Percentiles rank a stretch among this genome's conserved stretches.
Evolutionary conservation across 2,888 invertebrate species (phyloP).

Genomic region (Acrocyrtus sp.): DNA sequence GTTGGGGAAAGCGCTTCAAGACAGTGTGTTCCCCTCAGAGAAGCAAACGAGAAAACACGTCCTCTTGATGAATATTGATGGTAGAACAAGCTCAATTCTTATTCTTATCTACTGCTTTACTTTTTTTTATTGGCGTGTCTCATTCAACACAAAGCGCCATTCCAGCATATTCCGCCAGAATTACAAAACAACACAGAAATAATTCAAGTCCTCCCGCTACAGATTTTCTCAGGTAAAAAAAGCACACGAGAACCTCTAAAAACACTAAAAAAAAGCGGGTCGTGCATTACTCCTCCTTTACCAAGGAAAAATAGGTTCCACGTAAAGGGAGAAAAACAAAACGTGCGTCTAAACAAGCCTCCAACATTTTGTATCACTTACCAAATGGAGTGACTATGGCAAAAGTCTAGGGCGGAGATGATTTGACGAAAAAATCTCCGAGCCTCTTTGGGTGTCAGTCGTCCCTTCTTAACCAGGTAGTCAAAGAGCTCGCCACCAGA

Average conservation of each 20-base stretch:
- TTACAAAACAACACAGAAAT: too few species aligned
- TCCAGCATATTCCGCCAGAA: too few species aligned
- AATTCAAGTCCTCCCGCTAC: too few species aligned
- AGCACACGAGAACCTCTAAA: too few species aligned
- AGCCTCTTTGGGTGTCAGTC: constrained; percentile 97
- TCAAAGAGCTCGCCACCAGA: constrained; percentile 99
- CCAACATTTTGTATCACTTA: constrained; percentile 72
- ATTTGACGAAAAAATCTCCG: constrained; percentile 97
- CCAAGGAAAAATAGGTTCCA: background rate
- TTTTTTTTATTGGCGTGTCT: too few species aligned
- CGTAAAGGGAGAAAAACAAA: background rate
- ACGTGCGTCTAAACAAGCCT: background rate
- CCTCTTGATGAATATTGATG: constrained; percentile 3
- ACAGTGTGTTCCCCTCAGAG: too few species aligned
- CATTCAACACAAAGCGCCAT: too few species aligned
- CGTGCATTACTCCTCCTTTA: background rate
- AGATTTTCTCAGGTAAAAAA: too few species aligned
- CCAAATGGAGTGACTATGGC: constrained; percentile 99
- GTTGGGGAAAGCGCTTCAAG: too few species aligned
- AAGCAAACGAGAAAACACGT: too few species aligned
- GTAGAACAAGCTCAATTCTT: background rate
- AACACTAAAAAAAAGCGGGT: too few species aligned
- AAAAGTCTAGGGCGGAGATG: constrained; percentile 98
- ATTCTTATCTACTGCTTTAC: background rate
- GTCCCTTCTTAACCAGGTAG: constrained; percentile 97